Evolutionary conservation across 1,140 invertebrate genomes (phyloP).

Genomic region (Holotrichia oblita): DNA sequence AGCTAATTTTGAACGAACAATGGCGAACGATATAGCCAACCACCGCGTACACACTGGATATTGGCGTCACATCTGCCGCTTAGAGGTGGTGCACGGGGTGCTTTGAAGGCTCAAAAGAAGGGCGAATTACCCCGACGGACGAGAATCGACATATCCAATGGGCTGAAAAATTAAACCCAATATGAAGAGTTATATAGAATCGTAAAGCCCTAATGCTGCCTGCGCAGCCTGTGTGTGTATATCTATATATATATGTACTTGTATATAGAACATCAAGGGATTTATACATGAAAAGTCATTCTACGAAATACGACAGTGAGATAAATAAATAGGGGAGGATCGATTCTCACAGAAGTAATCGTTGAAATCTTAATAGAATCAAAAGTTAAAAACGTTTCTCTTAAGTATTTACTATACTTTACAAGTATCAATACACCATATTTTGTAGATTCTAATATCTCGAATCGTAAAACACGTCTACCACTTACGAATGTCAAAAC

Average conservation of each 20-base stretch:
- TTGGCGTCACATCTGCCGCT: neutral
- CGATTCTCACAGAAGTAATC: no score
- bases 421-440: no score
- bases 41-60: neutral
- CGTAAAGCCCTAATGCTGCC: neutral
- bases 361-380: no score
- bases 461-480: no score
- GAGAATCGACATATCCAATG: neutral
- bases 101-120: neutral
- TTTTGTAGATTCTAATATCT: no score
- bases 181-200: neutral
- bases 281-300: neutral
- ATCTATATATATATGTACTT: no score
- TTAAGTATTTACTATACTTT: neutral
- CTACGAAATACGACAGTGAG: neutral
- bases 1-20: slow-evolving; percentile 1
- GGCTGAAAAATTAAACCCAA: slow-evolving; percentile 16
- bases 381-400: no score
- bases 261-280: neutral
- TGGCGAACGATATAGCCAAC: neutral
- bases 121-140: neutral
- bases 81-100: neutral
- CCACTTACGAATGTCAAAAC: no score
- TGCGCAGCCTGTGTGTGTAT: no score
- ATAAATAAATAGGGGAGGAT: no score